These are phyloP conservation scores for Tachuris rubrigastra DNA, from an alignment of 2,113 vertebrate species.

Conservation along the genomic window DNA sequence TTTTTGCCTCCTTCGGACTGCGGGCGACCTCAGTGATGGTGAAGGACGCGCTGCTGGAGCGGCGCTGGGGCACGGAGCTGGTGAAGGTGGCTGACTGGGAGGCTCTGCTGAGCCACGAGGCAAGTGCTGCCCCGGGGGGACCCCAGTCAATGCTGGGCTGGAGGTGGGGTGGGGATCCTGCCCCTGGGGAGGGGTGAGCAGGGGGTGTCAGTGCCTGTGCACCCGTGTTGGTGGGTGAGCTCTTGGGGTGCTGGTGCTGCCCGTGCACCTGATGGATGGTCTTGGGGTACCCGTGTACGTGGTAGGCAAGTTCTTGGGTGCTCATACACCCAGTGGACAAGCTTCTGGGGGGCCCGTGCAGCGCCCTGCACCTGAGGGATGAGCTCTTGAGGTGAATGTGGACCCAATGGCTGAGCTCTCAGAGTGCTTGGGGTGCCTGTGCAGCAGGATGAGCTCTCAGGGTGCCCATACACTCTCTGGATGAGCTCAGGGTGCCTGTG, in stretches of 20 bases:
- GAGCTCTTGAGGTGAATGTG: not conserved
- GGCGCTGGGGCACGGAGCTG: constrained; percentile 75
- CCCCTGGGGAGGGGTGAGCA: fast-evolving
- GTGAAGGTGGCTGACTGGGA: constrained; percentile 71
- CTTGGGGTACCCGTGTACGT: not conserved
- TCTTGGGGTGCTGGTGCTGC: not conserved
- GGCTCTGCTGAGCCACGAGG: constrained; percentile 78
- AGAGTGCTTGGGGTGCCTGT: not conserved
- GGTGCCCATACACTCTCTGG: not conserved
- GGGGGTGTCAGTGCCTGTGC: fast-evolving
- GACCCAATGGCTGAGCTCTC: not conserved
- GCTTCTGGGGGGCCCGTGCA: not conserved
- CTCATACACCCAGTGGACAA: fast-evolving
- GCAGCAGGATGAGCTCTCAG: not conserved
- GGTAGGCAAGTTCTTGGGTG: not conserved
- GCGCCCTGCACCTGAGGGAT: no score
- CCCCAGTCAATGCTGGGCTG: not conserved
- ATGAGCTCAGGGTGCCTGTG: not conserved
- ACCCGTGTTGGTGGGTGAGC: fast-evolving
- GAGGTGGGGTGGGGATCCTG: not conserved
- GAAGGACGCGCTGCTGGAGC: constrained; percentile 80
- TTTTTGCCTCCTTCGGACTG: constrained; percentile 84
- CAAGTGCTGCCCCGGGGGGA: not conserved
- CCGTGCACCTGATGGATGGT: fast-evolving
- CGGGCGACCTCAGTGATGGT: constrained; percentile 79